Base-by-base conservation (phyloP, 2,888 invertebrate genomes). In the Balanococcus diminutus region DNA sequence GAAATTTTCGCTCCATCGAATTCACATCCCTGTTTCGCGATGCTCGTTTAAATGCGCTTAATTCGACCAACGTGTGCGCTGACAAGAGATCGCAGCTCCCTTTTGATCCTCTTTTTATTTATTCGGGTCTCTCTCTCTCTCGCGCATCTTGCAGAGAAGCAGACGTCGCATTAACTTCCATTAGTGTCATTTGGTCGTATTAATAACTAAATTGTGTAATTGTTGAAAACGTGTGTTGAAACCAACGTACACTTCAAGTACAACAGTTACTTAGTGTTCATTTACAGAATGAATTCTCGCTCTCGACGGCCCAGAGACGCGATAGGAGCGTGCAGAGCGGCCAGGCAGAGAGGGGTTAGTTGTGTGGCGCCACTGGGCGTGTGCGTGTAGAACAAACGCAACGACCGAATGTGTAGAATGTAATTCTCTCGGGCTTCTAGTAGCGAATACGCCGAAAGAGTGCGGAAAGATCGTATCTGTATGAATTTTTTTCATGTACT, bases 161-260 rank as follows among this genome's bases (percentile, higher is more conserved):
- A n/a, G 67, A 67, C 67, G 67, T 16, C 75, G 75, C 75, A 36
- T 79, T 79, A 79, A 67, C 67, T 67, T n/a, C 75, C 75, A 79
- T 79, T 79, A 79, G 36, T 79, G 75, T 79, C 75, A 79, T 79
- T 79, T 79, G 19, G 36, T 79, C 75, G 75, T 25, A 79, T 79
- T 79, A 79, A 79, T 79, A 79, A 79, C 75, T 79, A 79, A 79
- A 79, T 79, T 79, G 75, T 79, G 75, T 79, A 79, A 79, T 79
- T 79, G 75, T 79, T 79, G 4, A 36, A 79, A 79, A 79, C 75
- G 72, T 72, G 75, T 36, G 75, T 36, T 36, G 75, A 31, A 67
- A 61, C 61, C 22, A 61, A 67, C 22, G 42, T 42, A 42, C 42
- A 14, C 42, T 14, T 56, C 56, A 22, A 8, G 5, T 2, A n/a